phyloP scores from a whole-genome alignment of 2,888 invertebrate species.

The Dryobota labecula region DNA sequence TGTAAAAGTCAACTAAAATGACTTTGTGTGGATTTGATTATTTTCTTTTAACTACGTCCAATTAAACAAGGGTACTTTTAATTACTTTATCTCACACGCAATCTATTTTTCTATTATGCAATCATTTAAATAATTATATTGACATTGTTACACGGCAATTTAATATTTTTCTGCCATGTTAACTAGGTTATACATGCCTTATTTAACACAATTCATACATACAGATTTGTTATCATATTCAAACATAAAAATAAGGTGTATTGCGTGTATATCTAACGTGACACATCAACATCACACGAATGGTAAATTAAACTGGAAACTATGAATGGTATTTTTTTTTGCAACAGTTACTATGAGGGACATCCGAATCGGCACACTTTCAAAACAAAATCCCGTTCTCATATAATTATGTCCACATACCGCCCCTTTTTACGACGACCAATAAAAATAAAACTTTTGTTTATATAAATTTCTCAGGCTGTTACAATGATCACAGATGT shows the following conservation, averaged over 20 bases:
- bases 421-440: too few relatives aligned
- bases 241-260: constrained; percentile 27
- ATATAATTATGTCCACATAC: too few relatives aligned
- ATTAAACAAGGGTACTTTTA: background rate
- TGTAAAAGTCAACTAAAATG: too few relatives aligned
- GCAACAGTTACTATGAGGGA: too few relatives aligned
- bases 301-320: constrained; percentile 28
- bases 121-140: constrained; percentile 4
- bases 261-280: constrained; percentile 26
- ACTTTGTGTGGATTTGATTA: too few relatives aligned
- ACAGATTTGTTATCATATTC: constrained; percentile 37
- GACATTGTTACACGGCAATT: background rate
- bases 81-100: background rate
- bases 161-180: background rate
- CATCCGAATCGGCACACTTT: too few relatives aligned
- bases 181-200: constrained; percentile 1
- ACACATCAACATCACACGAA: constrained; percentile 30
- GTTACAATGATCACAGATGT: too few relatives aligned
- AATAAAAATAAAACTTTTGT: too few relatives aligned
- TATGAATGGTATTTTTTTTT: constrained; percentile 7
- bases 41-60: too few relatives aligned
- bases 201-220: constrained; percentile 20
- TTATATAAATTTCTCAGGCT: too few relatives aligned
- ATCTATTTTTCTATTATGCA: background rate
- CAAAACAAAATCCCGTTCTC: too few relatives aligned